Evolutionary conservation across 2,797 vertebrate genomes (phyloP).

Genomic region (Sardinella longiceps): DNA sequence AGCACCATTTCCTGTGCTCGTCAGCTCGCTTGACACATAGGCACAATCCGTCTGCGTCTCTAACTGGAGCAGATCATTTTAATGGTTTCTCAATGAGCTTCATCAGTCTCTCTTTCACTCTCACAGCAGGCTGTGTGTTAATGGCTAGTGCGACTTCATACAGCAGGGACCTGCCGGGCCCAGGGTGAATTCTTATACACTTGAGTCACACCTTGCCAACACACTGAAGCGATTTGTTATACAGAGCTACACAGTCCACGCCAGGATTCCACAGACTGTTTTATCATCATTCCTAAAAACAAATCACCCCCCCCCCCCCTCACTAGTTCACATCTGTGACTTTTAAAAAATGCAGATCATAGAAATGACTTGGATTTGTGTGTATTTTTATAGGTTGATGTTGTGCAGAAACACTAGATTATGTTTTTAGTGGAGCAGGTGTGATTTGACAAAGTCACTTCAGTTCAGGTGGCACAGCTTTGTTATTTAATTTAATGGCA

Average conservation of each 20-base stretch:
- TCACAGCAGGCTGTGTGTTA: neutral
- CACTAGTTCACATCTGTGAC: neutral
- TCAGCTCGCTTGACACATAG: neutral
- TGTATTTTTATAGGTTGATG: neutral
- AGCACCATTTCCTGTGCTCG: neutral
- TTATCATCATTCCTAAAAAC: constrained; percentile 23
- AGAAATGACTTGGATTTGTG: neutral
- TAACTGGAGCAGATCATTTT: neutral
- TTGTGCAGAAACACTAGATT: neutral
- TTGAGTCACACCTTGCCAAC: neutral
- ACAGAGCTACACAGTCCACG: neutral
- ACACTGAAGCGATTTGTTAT: constrained; percentile 5
- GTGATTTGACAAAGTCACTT: neutral
- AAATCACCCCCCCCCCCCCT: neutral
- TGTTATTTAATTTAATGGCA: neutral
- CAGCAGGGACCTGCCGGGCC: neutral
- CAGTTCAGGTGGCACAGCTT: neutral
- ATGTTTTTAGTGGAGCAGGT: neutral
- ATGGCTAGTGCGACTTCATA: neutral
- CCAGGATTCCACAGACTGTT: neutral
- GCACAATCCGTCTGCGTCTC: neutral
- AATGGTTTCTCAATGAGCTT: constrained; percentile 5
- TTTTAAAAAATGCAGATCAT: neutral
- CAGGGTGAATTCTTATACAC: neutral
- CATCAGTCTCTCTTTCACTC: neutral